Evolutionary conservation across 2,113 vertebrate species (phyloP).

Genomic region (Grammomys dolichurus): DNA sequence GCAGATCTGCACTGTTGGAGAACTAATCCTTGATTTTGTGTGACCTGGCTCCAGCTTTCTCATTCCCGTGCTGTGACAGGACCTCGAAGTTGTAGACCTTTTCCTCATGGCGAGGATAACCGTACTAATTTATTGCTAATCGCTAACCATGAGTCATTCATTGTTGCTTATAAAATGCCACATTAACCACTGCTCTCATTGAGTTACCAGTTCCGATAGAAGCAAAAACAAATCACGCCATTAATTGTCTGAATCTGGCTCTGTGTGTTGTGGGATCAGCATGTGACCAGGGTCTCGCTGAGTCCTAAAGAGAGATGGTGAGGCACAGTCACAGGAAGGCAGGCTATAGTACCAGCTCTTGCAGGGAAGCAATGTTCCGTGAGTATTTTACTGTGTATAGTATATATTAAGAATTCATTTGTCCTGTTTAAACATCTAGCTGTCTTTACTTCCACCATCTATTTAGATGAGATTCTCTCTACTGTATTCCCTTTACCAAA

Average conservation of each 20-base stretch:
- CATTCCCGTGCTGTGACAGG: background rate
- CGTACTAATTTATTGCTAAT: slow-evolving; percentile 75
- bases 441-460: slow-evolving; percentile 20
- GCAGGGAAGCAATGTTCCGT: slow-evolving; percentile 70
- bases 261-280: slow-evolving; percentile 77
- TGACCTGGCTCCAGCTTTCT: slow-evolving; percentile 2
- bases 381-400: slow-evolving; percentile 61
- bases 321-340: slow-evolving; percentile 10
- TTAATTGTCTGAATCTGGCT: slow-evolving; percentile 79
- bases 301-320: slow-evolving; percentile 48
- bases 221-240: slow-evolving; percentile 73
- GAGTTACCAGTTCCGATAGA: slow-evolving; percentile 71
- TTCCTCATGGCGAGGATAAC: slow-evolving; percentile 45
- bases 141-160: slow-evolving; percentile 72
- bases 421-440: background rate
- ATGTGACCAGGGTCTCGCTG: slow-evolving; percentile 70
- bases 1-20: background rate
- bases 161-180: slow-evolving; percentile 79
- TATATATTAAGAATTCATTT: slow-evolving; percentile 53
- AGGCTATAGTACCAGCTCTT: slow-evolving; percentile 55
- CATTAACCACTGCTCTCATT: slow-evolving; percentile 74
- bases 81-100: slow-evolving; percentile 7
- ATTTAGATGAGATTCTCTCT: background rate
- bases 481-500: background rate
- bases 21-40: background rate